phyloP scores from a whole-genome alignment of 2,888 invertebrate species.

The Nasonia oneida region DNA sequence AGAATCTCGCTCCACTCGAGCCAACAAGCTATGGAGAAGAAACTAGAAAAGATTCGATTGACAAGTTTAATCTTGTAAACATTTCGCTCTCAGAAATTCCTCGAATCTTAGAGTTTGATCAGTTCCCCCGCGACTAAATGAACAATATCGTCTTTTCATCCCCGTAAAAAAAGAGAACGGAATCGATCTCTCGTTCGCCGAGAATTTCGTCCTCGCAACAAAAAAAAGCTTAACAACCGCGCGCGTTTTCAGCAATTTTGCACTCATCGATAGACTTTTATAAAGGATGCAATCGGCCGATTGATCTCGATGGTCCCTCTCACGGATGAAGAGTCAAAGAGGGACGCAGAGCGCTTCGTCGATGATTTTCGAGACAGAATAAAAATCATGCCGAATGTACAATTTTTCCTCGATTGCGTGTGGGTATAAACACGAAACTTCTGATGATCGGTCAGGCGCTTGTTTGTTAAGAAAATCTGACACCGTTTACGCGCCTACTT shows the following conservation, averaged over 20 bases:
- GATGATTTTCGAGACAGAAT: not conserved
- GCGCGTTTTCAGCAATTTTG: conserved; percentile 36
- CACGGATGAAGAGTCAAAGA: conserved; percentile 21
- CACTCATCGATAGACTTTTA: conserved; percentile 27
- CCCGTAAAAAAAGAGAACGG: not conserved
- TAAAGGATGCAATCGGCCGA: conserved; percentile 55
- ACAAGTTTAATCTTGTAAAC: not conserved
- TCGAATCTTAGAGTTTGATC: not conserved
- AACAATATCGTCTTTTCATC: not conserved
- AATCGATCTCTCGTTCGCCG: not conserved
- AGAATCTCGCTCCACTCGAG: too few relatives aligned
- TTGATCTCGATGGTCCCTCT: conserved; percentile 64
- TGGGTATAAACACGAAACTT: too few relatives aligned
- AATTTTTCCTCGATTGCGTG: too few relatives aligned
- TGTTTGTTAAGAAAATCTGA: not conserved
- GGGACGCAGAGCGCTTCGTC: not conserved
- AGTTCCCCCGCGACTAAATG: not conserved
- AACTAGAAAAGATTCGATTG: not conserved
- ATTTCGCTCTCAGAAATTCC: not conserved
- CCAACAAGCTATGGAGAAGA: not conserved
- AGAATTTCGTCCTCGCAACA: not conserved
- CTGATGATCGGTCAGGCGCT: not conserved
- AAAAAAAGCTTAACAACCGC: not conserved
- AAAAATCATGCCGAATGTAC: not conserved
- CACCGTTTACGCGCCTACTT: not conserved